These are phyloP conservation scores for Drosophila rufa DNA, from an alignment of 1,140 invertebrate species.

Conservation along the genomic window DNA sequence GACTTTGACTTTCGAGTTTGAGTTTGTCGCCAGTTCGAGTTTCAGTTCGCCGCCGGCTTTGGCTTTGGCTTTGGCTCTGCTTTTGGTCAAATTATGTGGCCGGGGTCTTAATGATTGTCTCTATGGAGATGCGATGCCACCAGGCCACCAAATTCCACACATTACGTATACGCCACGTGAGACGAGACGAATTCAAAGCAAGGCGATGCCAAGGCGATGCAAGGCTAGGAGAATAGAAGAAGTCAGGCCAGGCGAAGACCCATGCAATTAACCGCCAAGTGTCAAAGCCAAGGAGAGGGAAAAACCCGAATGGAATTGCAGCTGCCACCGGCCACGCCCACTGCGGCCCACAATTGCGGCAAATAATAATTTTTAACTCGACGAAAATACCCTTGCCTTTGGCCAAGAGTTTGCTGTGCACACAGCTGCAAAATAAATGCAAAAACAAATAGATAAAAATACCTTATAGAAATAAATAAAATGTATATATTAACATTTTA, in stretches of 20 bases:
- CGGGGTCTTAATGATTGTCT: slow-evolving; percentile 67
- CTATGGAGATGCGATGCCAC: slow-evolving; percentile 53
- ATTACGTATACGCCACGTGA: slow-evolving; percentile 74
- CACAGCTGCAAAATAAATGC: not conserved
- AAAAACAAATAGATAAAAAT: no score
- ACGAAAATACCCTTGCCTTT: slow-evolving; percentile 8
- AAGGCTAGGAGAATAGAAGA: not conserved
- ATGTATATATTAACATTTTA: no score
- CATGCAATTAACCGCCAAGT: slow-evolving; percentile 45
- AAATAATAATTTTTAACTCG: slow-evolving; percentile 76
- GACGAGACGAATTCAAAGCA: slow-evolving; percentile 22
- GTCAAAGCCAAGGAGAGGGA: slow-evolving; percentile 46
- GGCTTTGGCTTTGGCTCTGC: slow-evolving; percentile 1
- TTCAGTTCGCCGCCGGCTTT: slow-evolving; percentile 30
- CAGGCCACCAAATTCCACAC: slow-evolving; percentile 34
- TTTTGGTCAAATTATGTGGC: slow-evolving; percentile 76
- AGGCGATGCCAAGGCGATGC: not conserved
- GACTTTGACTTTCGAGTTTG: slow-evolving; percentile 64
- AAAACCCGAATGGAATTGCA: slow-evolving; percentile 4
- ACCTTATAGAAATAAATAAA: no score
- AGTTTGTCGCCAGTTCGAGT: slow-evolving; percentile 28
- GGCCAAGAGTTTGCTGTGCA: not conserved
- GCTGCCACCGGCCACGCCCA: slow-evolving; percentile 51
- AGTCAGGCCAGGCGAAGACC: not conserved
- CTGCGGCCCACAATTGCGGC: slow-evolving; percentile 32